Conservation (phyloP, 2,888 invertebrate species). For the Thecocarcelia acutangulata region DNA sequence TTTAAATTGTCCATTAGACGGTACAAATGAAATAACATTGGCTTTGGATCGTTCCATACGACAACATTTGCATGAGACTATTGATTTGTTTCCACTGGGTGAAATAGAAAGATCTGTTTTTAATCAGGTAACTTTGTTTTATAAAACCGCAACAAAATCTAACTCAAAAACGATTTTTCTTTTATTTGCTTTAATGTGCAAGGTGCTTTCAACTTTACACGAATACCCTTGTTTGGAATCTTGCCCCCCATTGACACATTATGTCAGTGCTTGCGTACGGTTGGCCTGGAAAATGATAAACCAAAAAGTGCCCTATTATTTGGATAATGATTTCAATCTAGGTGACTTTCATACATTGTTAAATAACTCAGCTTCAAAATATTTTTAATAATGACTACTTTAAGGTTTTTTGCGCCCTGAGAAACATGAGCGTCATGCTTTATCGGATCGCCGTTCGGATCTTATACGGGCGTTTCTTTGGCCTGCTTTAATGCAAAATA, state of each 20-base stretch:
- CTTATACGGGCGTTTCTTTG: conserved; percentile 91
- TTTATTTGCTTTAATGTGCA: neutral
- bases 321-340: conserved; percentile 87
- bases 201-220: conserved; percentile 93
- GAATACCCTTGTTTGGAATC: conserved; percentile 94
- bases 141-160: neutral
- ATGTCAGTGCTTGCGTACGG: conserved; percentile 90
- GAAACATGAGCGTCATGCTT: conserved; percentile 90
- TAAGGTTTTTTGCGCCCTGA: conserved; percentile 87
- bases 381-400: neutral
- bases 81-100: conserved; percentile 86
- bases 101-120: conserved; percentile 87
- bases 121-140: conserved; percentile 82
- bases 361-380: neutral
- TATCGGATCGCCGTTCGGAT: conserved; percentile 88
- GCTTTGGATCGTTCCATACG: conserved; percentile 84
- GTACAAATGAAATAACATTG: conserved; percentile 81
- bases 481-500: conserved; percentile 91
- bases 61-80: conserved; percentile 86
- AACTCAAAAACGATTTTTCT: neutral
- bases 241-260: conserved; percentile 89
- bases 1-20: conserved; percentile 82
- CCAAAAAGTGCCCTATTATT: conserved; percentile 86
- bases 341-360: conserved; percentile 79
- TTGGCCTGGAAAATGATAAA: conserved; percentile 94